Conservation (phyloP, 2,888 invertebrate genomes). For the Magallana nippona region DNA sequence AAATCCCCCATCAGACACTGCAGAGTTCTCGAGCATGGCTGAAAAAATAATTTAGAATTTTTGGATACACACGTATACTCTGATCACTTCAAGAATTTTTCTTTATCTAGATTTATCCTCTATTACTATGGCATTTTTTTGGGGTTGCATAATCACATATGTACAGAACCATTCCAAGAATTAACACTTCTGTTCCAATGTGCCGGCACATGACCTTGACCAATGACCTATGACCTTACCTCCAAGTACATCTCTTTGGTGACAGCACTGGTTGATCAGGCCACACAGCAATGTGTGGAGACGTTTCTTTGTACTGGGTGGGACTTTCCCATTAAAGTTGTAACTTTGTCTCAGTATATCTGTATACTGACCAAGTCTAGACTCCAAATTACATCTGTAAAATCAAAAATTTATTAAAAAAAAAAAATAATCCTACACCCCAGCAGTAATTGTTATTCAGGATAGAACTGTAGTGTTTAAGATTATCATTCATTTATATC, state of each 20-base stretch:
- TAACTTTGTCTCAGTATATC: slow-evolving; percentile 65
- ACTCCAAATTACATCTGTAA: slow-evolving; percentile 57
- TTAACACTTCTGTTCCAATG: too few species aligned
- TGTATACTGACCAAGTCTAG: slow-evolving; percentile 71
- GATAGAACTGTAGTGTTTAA: too few species aligned
- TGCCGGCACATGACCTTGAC: not conserved
- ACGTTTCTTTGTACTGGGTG: slow-evolving; percentile 60
- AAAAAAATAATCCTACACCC: too few species aligned
- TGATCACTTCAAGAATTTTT: too few species aligned
- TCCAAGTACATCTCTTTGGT: slow-evolving; percentile 72
- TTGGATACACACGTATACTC: not conserved
- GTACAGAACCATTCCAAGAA: too few species aligned
- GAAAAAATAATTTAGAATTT: slow-evolving; percentile 38
- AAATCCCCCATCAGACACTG: slow-evolving; percentile 65
- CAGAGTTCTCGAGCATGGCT: slow-evolving; percentile 66
- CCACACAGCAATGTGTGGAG: slow-evolving; percentile 70
- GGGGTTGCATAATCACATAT: too few species aligned
- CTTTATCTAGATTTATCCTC: too few species aligned
- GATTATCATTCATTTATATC: too few species aligned
- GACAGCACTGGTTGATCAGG: slow-evolving; percentile 72
- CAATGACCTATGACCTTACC: slow-evolving; percentile 65
- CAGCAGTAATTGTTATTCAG: too few species aligned
- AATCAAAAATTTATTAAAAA: too few species aligned
- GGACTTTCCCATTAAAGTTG: slow-evolving; percentile 52
- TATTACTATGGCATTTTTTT: too few species aligned